Conservation (phyloP, 2,797 vertebrate species). For the Orestias chungarensis region DNA sequence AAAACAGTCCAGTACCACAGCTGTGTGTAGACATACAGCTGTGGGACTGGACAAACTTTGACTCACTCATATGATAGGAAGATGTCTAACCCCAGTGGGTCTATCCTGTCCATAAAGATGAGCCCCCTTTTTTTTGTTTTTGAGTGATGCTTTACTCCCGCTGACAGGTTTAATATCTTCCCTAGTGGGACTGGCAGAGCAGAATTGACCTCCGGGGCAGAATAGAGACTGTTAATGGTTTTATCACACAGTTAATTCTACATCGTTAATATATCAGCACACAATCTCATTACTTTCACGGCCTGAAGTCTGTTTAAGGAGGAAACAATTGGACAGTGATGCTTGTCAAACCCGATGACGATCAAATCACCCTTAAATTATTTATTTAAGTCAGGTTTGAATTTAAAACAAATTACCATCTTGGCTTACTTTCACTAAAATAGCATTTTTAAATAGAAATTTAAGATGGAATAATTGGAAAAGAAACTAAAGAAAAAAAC, state of each 20-base stretch:
- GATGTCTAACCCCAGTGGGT: constrained; percentile 4
- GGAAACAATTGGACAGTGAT: constrained; percentile 5
- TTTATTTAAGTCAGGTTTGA: not conserved
- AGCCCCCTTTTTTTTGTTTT: too few relatives aligned
- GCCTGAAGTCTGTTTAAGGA: constrained; percentile 26
- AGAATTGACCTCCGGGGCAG: constrained; percentile 1
- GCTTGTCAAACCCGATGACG: not conserved
- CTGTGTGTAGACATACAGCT: constrained; percentile 4
- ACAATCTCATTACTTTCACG: constrained; percentile 16
- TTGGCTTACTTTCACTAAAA: constrained; percentile 26
- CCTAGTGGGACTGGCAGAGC: constrained; percentile 17
- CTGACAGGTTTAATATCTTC: constrained; percentile 36
- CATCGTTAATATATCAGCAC: constrained; percentile 35
- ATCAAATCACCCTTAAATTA: not conserved
- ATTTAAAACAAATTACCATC: constrained; percentile 1
- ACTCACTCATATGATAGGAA: constrained; percentile 21
- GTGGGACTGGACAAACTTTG: constrained; percentile 6
- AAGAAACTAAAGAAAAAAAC: not conserved
- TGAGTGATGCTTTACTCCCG: constrained; percentile 12
- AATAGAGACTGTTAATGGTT: not conserved
- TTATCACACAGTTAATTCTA: not conserved
- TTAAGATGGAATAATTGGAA: constrained; percentile 6
- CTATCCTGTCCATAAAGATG: constrained; percentile 10
- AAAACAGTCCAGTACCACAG: constrained; percentile 19
- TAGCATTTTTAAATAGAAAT: constrained; percentile 17